Evolutionary conservation across 2,888 invertebrate species (phyloP), one percentile per base, ranked within the genome.

Genomic region (Macaria notata): DNA sequence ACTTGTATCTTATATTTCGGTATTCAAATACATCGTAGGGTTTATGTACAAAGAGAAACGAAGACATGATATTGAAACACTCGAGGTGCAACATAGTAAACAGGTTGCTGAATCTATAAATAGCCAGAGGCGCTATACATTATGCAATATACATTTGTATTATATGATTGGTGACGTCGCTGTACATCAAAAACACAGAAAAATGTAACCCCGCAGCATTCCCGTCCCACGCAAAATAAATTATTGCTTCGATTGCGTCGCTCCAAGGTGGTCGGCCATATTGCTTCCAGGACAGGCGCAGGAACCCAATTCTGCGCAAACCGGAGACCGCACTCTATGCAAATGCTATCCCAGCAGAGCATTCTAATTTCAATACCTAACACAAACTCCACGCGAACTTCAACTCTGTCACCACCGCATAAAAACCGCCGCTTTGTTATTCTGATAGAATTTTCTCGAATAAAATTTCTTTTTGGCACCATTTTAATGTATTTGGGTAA

Each of bases 301-400:
- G 63, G 64, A 76, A 78, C 79, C 73, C 79, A 78, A 80, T 81
- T 79, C 76, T 63, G 71, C 56, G 66, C 67, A 69, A 61, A 68
- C 63, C 62, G 67, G 65, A 64, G 67, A 68, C 66, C 70, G 64
- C 66, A 70, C 70, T 71, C 69, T 75, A 81, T 81, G 81, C 73
- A 79, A 81, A 82, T 80, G 60, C 66, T 67, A 56, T 66, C 63
- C 61, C 69, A 54, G 67, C 65, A 65, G 71, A 70, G 68, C 72
- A 79, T 73, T 71, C 72, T 73, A 77, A 78, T 75, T 76, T 72
- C 59, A 60, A 59, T 61, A 60, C 61, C 54, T 46, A 54, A 54
- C 54, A 55, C 61, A 54, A 61, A 51, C 53, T n/a, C 31, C 45
- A 44, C 46, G 9, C 63, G 31, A 65, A 59, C 47, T 52, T 52